Evolutionary conservation across 2,113 vertebrate genomes (phyloP).

Genomic region (Boulengeromyrus knoepffleri): DNA sequence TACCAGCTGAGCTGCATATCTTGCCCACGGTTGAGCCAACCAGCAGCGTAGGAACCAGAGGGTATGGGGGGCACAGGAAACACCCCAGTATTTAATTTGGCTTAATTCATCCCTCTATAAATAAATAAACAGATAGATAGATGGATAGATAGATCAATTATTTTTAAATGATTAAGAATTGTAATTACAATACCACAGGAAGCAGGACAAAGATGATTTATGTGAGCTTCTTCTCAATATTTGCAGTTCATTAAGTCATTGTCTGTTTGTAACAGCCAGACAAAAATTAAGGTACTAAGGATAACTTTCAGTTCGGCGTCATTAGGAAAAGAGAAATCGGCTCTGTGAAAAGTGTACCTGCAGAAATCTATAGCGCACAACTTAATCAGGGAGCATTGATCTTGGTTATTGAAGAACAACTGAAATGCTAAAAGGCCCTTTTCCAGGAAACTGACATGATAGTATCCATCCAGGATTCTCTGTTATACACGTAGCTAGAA

Average conservation of each 20-base stretch:
- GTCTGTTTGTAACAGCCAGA: conserved; percentile 71
- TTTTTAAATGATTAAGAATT: conserved; percentile 56
- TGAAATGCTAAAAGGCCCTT: conserved; percentile 13
- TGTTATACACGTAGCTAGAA: neutral
- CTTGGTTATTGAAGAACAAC: conserved; percentile 40
- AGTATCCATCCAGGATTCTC: neutral
- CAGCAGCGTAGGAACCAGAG: conserved; percentile 11
- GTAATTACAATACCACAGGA: conserved; percentile 54
- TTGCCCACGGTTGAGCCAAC: conserved; percentile 29
- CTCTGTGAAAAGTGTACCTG: conserved; percentile 67
- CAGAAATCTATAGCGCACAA: conserved; percentile 66
- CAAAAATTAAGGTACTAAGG: conserved; percentile 74
- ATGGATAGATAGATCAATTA: conserved; percentile 29
- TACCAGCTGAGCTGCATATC: neutral
- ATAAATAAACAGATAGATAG: conserved; percentile 24
- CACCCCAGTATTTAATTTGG: neutral
- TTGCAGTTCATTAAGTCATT: conserved; percentile 87
- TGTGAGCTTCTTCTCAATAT: conserved; percentile 69
- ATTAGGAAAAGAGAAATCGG: conserved; percentile 72
- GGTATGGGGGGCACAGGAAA: neutral
- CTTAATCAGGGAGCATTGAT: conserved; percentile 73
- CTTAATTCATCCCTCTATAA: conserved; percentile 24
- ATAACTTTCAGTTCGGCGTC: conserved; percentile 70
- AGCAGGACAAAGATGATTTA: conserved; percentile 71
- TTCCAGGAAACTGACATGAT: neutral